A percentile compares a stretch with the other conserved stretches of the same genome.
Conservation (phyloP, 1,140 invertebrate genomes). For the Magallana angulata region DNA sequence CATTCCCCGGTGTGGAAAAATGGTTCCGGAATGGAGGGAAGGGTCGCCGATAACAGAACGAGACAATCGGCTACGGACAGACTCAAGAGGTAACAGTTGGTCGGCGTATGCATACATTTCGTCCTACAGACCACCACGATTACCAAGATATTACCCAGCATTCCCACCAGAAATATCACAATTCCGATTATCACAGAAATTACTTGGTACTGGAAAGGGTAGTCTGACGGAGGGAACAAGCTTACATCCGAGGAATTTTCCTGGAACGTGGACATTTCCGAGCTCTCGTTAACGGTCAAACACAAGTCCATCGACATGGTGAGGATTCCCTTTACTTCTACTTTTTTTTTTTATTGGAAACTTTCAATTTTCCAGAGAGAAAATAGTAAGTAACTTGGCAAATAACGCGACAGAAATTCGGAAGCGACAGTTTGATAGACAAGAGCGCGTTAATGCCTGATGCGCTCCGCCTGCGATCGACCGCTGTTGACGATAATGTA, state of each 20-base stretch:
- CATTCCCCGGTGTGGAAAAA: conserved; percentile 83
- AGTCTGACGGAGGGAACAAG: conserved; percentile 37
- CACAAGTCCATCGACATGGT: not conserved
- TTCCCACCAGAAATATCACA: conserved; percentile 72
- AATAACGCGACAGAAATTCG: not conserved
- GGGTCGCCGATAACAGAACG: conserved; percentile 85
- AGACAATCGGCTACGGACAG: conserved; percentile 95
- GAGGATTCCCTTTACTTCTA: not conserved
- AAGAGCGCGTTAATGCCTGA: not conserved
- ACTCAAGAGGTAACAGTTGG: conserved; percentile 95
- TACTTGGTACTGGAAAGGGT: conserved; percentile 56
- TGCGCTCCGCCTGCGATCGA: not conserved
- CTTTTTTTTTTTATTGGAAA: not conserved
- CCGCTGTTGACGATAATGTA: not conserved
- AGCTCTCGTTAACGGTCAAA: not conserved
- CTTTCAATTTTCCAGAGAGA: not conserved
- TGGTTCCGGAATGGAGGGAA: conserved; percentile 82
- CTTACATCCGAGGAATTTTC: not conserved
- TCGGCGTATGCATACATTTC: conserved; percentile 82
- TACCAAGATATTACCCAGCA: conserved; percentile 79
- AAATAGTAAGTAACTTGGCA: not conserved
- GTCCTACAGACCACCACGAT: conserved; percentile 78
- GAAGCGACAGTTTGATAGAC: conserved; percentile 3
- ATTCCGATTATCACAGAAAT: conserved; percentile 60
- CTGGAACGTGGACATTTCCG: not conserved